phyloP scores from a whole-genome alignment of 1,140 invertebrate genomes.

The Liolophura sinensis region DNA sequence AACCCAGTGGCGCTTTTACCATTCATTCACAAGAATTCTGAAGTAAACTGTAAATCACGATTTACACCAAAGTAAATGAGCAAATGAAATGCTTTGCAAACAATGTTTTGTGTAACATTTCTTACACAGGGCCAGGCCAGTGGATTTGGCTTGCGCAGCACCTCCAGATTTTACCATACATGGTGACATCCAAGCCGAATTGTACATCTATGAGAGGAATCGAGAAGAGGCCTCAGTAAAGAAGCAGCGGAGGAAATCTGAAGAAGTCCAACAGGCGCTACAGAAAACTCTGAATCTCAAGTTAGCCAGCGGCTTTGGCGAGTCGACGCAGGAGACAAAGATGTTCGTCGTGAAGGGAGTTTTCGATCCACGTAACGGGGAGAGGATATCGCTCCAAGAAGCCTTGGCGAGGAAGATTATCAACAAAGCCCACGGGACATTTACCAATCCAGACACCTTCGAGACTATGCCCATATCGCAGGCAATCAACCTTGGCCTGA shows the following conservation, averaged over 20 bases:
- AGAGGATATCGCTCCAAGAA: conserved; percentile 78
- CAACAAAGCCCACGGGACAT: conserved; percentile 71
- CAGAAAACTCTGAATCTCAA: too few relatives aligned
- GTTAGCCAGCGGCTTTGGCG: conserved; percentile 20
- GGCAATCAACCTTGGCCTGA: conserved; percentile 77
- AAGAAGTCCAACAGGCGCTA: too few relatives aligned
- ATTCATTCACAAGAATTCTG: too few relatives aligned
- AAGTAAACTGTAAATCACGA: too few relatives aligned
- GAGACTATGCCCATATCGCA: conserved; percentile 78
- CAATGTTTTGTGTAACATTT: too few relatives aligned
- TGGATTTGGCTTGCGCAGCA: too few relatives aligned
- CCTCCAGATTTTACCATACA: too few relatives aligned
- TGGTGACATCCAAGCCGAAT: conserved; percentile 28
- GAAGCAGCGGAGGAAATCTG: too few relatives aligned
- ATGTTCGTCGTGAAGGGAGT: conserved; percentile 65
- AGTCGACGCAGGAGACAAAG: conserved; percentile 31
- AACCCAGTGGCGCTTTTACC: too few relatives aligned
- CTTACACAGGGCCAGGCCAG: too few relatives aligned
- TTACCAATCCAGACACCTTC: conserved; percentile 75
- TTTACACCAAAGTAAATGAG: too few relatives aligned
- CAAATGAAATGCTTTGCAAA: too few relatives aligned
- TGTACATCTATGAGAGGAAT: conserved; percentile 47
- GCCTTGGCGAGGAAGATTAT: conserved; percentile 83
- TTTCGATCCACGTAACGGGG: conserved; percentile 78
- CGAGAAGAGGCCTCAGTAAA: conserved; percentile 14